phyloP scores from a whole-genome alignment of 2,888 invertebrate species.

The Sarcophaga carnaria region DNA sequence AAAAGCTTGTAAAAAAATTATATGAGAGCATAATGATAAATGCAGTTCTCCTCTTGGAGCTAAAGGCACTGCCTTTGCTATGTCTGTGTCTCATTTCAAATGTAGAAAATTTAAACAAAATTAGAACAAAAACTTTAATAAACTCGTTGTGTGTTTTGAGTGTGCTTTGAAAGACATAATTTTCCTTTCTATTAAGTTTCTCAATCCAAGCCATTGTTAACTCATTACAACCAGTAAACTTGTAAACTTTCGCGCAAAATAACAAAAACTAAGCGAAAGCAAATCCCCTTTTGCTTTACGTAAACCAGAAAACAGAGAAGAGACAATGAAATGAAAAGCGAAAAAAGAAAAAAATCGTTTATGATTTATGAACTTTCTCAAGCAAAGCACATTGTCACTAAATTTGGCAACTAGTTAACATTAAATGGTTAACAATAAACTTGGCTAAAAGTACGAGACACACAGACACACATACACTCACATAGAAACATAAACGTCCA shows the following conservation, averaged over 20 bases:
- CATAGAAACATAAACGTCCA: not conserved
- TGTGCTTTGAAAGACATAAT: not conserved
- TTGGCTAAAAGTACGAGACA: not conserved
- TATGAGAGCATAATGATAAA: no score
- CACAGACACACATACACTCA: not conserved
- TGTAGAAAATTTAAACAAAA: no score
- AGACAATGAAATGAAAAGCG: not conserved
- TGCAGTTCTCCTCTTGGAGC: no score
- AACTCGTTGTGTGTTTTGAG: no score
- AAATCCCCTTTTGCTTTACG: not conserved
- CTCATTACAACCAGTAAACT: not conserved
- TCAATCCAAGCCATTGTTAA: not conserved
- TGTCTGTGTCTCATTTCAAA: no score
- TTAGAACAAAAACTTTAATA: no score
- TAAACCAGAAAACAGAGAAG: not conserved
- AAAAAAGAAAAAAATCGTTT: slow-evolving; percentile 33
- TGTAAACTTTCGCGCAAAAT: not conserved
- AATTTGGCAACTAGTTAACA: slow-evolving; percentile 62
- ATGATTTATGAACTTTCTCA: slow-evolving; percentile 67
- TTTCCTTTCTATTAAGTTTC: not conserved
- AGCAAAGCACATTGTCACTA: slow-evolving; percentile 68
- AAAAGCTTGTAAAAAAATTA: no score
- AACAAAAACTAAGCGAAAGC: not conserved
- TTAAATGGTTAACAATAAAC: slow-evolving; percentile 65
- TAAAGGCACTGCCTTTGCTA: no score